Evolutionary conservation across 2,888 invertebrate species (phyloP).

Genomic region (Melolontha melolontha): DNA sequence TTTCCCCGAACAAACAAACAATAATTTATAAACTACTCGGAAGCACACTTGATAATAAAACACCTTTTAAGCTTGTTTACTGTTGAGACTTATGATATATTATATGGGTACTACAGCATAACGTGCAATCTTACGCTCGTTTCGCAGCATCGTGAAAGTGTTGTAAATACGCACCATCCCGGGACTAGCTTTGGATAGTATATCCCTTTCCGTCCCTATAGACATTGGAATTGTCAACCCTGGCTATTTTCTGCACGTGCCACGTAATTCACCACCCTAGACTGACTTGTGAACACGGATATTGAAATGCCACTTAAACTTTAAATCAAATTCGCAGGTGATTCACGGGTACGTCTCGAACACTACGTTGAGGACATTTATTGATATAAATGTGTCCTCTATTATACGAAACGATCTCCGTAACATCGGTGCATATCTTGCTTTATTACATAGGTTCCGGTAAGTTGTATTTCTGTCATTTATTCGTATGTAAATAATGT

Average conservation of each 20-base stretch:
- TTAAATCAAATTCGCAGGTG: conserved; percentile 61
- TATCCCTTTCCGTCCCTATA: conserved; percentile 48
- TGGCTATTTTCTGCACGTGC: conserved; percentile 58
- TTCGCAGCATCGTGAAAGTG: background rate
- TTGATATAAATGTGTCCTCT: conserved; percentile 56
- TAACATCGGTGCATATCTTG: conserved; percentile 7
- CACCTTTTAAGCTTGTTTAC: conserved; percentile 39
- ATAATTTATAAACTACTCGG: conserved; percentile 37
- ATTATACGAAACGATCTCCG: conserved; percentile 31
- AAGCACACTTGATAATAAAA: conserved; percentile 28
- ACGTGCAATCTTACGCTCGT: conserved; percentile 22
- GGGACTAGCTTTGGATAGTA: background rate
- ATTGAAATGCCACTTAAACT: conserved; percentile 63
- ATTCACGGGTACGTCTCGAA: conserved; percentile 56
- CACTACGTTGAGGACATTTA: conserved; percentile 55
- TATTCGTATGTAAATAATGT: background rate
- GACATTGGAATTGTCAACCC: conserved; percentile 58
- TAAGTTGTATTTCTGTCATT: background rate
- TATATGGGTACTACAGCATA: conserved; percentile 19
- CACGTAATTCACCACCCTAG: conserved; percentile 53
- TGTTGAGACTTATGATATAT: conserved; percentile 37
- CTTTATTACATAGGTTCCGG: conserved; percentile 1
- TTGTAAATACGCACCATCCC: conserved; percentile 24
- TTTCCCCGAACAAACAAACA: conserved; percentile 10
- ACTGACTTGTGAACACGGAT: conserved; percentile 60